Conservation (phyloP, 1,140 invertebrate genomes). For the Danaus plexippus region DNA sequence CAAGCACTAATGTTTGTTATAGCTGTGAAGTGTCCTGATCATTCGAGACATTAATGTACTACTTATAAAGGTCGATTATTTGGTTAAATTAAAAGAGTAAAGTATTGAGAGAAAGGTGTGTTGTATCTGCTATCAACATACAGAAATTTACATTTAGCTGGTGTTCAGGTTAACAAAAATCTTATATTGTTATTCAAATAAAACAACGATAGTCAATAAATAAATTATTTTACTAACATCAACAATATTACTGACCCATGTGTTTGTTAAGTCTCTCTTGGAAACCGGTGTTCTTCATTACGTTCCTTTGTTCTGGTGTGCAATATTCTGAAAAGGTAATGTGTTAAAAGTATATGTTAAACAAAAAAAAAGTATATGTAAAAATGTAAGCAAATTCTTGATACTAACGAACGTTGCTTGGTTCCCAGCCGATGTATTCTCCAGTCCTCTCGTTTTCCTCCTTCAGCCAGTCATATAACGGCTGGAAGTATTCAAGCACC, state of each 20-base stretch:
- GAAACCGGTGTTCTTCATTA: conserved; percentile 39
- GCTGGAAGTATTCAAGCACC: conserved; percentile 83
- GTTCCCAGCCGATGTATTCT: conserved; percentile 85
- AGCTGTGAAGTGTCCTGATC: too few species aligned
- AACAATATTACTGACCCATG: conserved; percentile 9
- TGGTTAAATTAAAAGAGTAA: too few species aligned
- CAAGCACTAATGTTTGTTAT: too few species aligned
- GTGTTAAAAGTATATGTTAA: too few species aligned
- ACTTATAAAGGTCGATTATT: too few species aligned
- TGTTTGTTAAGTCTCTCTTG: conserved; percentile 32
- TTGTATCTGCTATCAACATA: too few species aligned
- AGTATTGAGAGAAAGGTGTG: too few species aligned
- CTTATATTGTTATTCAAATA: not conserved
- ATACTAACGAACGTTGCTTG: conserved; percentile 62
- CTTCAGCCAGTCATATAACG: conserved; percentile 83
- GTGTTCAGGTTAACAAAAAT: too few species aligned
- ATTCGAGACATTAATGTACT: too few species aligned
- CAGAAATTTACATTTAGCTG: too few species aligned
- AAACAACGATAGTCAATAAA: conserved; percentile 9
- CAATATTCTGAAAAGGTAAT: conserved; percentile 41
- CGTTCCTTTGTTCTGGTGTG: conserved; percentile 37
- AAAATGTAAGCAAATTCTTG: not conserved
- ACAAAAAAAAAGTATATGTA: too few species aligned
- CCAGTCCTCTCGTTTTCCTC: conserved; percentile 81
- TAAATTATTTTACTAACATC: conserved; percentile 14